Evolutionary conservation across 2,797 vertebrate genomes (phyloP).

Genomic region (Phoxinus dragarum): DNA sequence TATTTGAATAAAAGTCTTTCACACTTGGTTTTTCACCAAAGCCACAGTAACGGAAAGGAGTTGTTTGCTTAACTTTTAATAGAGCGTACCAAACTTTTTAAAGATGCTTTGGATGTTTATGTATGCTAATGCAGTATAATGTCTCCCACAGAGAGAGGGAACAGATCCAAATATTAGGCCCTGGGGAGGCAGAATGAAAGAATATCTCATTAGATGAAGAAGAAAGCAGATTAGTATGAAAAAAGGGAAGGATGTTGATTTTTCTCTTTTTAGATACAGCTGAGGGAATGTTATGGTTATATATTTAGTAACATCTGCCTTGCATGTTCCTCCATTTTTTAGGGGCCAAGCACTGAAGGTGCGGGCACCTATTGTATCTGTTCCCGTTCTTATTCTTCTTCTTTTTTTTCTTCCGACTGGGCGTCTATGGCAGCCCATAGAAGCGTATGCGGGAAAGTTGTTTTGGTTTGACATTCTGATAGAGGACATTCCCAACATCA

Average conservation of each 20-base stretch:
- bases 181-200: conserved; percentile 46
- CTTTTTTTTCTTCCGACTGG: too few species aligned
- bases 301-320: conserved; percentile 27
- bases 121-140: conserved; percentile 50
- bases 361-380: too few species aligned
- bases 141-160: conserved; percentile 34
- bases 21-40: conserved; percentile 23
- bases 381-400: too few species aligned
- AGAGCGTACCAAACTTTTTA: conserved; percentile 42
- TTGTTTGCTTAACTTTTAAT: conserved; percentile 46
- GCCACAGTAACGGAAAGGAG: conserved; percentile 27
- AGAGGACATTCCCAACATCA: too few species aligned
- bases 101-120: conserved; percentile 36
- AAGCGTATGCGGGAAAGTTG: too few species aligned
- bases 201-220: conserved; percentile 52
- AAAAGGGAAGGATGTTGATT: conserved; percentile 36
- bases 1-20: conserved; percentile 27
- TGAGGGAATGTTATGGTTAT: conserved; percentile 22
- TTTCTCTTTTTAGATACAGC: conserved; percentile 35
- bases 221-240: conserved; percentile 46
- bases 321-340: neutral
- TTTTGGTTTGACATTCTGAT: too few species aligned
- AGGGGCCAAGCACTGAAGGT: too few species aligned
- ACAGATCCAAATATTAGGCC: conserved; percentile 48
- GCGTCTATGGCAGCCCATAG: too few species aligned